Percentiles rank a stretch among this genome's conserved stretches.
These are phyloP conservation scores for Anoplius nigerrimus DNA, from an alignment of 2,888 invertebrate species.

Conservation along the genomic window DNA sequence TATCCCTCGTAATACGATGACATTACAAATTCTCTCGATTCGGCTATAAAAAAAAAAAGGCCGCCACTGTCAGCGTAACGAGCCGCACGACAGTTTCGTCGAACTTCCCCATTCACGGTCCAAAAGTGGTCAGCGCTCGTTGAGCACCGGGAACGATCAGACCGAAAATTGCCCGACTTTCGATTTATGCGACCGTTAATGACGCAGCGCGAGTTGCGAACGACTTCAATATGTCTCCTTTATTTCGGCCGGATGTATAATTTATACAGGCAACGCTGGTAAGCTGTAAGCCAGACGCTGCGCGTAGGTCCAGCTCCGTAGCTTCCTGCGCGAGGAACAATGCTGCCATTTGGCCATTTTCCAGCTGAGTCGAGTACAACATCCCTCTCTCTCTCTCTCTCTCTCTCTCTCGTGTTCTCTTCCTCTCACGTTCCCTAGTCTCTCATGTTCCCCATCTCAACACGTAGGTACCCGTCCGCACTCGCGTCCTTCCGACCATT, in stretches of 20 bases:
- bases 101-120: no score
- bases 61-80: no score
- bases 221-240: constrained; percentile 38
- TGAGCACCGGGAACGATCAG: no score
- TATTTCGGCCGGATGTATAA: constrained; percentile 19
- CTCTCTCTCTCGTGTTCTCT: not conserved
- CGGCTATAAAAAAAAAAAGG: no score
- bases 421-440: not conserved
- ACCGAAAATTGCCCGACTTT: constrained; percentile 9
- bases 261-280: constrained; percentile 6
- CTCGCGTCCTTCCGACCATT: not conserved
- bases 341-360: constrained; percentile 50
- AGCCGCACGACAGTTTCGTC: no score
- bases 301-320: constrained; percentile 1
- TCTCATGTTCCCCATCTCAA: not conserved
- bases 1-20: no score
- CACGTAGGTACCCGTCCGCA: not conserved
- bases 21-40: no score
- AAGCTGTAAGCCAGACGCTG: constrained; percentile 1
- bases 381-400: no score
- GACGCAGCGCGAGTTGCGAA: constrained; percentile 29
- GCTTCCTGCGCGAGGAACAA: constrained; percentile 47
- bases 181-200: constrained; percentile 26
- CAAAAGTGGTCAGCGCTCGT: no score
- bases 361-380: constrained; percentile 35